Conservation (phyloP, 92 coral and sea anemone species). For the Siderastrea siderea region DNA sequence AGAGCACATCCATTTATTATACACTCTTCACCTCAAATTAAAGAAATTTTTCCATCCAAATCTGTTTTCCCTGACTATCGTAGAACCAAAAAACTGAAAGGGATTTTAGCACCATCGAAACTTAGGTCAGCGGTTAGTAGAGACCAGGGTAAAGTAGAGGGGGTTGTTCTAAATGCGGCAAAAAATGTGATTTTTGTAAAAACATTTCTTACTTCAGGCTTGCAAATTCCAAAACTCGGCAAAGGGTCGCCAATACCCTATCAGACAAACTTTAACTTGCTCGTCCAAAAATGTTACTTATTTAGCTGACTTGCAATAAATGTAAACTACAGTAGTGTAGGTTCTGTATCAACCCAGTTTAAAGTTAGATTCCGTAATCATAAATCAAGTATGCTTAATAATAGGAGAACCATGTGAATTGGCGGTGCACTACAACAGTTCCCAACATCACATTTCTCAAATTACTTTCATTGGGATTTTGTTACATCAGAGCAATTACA, state of each 20-base stretch:
- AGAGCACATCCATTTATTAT: neutral
- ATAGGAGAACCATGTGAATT: conserved; percentile 28
- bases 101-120: neutral
- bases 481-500: too few relatives aligned
- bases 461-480: conserved; percentile 6
- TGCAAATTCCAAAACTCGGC: conserved; percentile 37
- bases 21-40: conserved; percentile 21
- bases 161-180: conserved; percentile 21
- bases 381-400: conserved; percentile 38
- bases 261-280: conserved; percentile 2
- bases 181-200: conserved; percentile 23
- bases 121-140: neutral
- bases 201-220: neutral
- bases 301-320: conserved; percentile 11
- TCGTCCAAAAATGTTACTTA: conserved; percentile 23
- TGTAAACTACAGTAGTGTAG: conserved; percentile 39
- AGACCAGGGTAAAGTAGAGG: neutral
- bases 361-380: conserved; percentile 46
- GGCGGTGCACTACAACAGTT: conserved; percentile 16
- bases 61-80: conserved; percentile 38
- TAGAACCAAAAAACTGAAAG: conserved; percentile 37
- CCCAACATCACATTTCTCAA: conserved; percentile 34
- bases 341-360: conserved; percentile 27
- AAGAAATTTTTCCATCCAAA: conserved; percentile 34
- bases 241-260: conserved; percentile 11